These are phyloP conservation scores for Dendronephthya gigantea DNA, from an alignment of 64 coral and sea anemone genomes.

Conservation along the genomic window DNA sequence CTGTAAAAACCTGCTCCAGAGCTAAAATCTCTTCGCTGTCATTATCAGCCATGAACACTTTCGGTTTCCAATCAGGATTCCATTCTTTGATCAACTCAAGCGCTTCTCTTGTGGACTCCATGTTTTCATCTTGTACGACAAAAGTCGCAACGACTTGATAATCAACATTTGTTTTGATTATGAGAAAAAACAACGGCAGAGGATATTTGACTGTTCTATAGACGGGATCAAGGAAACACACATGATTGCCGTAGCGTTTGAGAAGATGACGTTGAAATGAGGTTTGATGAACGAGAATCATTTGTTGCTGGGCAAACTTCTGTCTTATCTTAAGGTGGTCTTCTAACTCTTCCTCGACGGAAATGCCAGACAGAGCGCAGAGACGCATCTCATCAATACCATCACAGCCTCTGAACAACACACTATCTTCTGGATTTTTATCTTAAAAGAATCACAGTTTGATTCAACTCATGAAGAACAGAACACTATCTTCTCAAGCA, in stretches of 20 bases:
- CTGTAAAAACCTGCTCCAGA: not conserved
- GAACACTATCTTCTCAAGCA: too few relatives aligned
- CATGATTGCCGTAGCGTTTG: not conserved
- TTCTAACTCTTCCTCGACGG: not conserved
- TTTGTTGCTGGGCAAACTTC: not conserved
- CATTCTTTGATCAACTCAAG: not conserved
- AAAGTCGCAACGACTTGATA: not conserved
- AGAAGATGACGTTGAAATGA: not conserved
- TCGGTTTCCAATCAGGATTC: not conserved
- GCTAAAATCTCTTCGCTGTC: not conserved
- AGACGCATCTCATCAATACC: not conserved
- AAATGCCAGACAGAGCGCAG: not conserved
- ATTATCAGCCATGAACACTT: not conserved
- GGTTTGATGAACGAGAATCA: not conserved
- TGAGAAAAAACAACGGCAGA: not conserved
- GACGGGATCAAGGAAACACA: not conserved
- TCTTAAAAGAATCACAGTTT: not conserved
- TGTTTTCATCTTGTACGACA: not conserved
- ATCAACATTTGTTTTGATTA: not conserved
- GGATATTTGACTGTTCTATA: not conserved
- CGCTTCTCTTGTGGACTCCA: not conserved
- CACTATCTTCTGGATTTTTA: not conserved
- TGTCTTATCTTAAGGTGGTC: not conserved
- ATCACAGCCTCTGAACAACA: not conserved
- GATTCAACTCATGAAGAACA: not conserved